These are phyloP conservation scores for Turritopsis dohrnii DNA, from an alignment of 30 jellyfish, hydroid and myxozoan genomes.

Conservation along the genomic window DNA sequence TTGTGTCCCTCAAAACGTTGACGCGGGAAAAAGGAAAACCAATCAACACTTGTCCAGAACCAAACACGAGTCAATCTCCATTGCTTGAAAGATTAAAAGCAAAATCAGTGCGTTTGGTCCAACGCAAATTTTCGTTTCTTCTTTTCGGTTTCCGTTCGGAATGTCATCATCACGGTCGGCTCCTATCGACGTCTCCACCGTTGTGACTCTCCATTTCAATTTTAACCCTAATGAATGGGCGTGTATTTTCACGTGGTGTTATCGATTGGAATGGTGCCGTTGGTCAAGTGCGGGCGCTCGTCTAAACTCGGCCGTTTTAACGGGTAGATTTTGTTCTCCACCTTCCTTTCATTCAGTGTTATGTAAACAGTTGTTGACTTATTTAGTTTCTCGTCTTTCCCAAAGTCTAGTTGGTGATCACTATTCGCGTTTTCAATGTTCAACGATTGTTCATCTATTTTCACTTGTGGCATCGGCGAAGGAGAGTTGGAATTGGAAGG, in stretches of 20 bases:
- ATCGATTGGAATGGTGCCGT: neutral
- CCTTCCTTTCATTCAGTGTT: neutral
- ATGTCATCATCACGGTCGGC: neutral
- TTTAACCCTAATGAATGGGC: no score
- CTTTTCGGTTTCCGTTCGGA: neutral
- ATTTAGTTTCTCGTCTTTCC: neutral
- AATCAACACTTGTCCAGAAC: no score
- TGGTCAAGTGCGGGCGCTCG: neutral
- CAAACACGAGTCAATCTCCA: no score
- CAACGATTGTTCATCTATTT: neutral
- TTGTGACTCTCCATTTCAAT: neutral
- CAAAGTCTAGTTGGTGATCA: neutral
- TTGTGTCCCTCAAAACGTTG: no score
- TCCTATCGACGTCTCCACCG: neutral
- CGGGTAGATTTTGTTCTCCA: neutral
- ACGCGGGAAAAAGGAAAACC: no score
- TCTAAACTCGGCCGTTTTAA: neutral
- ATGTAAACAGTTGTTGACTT: neutral
- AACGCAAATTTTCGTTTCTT: neutral
- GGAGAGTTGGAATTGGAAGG: slow-evolving; percentile 1
- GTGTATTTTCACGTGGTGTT: neutral
- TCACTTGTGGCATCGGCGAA: slow-evolving; percentile 7
- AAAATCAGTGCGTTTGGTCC: no score
- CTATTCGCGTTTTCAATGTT: neutral
- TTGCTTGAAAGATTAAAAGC: no score